phyloP scores from a whole-genome alignment of 2,888 invertebrate genomes.

The Teinopalpus imperialis region DNA sequence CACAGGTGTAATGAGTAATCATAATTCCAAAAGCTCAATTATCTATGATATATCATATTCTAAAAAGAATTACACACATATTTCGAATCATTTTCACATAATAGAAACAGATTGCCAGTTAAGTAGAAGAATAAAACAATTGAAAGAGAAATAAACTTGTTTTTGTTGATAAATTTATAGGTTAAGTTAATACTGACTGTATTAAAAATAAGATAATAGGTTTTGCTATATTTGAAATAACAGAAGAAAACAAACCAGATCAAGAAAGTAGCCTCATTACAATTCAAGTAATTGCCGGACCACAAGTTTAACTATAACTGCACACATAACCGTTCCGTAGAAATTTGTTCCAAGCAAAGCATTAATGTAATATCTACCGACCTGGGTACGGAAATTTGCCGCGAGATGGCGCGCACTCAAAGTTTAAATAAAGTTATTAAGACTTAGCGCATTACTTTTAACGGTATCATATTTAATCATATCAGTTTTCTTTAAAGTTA shows the following conservation, averaged over 20 bases:
- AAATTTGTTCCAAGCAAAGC: slow-evolving; percentile 55
- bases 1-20: too few relatives aligned
- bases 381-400: slow-evolving; percentile 62
- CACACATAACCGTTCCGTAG: slow-evolving; percentile 58
- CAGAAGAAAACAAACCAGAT: slow-evolving; percentile 43
- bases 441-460: slow-evolving; percentile 53
- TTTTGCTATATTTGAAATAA: background rate
- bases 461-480: slow-evolving; percentile 35
- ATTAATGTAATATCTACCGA: slow-evolving; percentile 61
- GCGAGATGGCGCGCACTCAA: slow-evolving; percentile 57
- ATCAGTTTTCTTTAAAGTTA: slow-evolving; percentile 28
- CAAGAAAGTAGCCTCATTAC: slow-evolving; percentile 46
- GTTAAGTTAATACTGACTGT: background rate
- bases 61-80: too few relatives aligned
- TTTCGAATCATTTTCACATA: too few relatives aligned
- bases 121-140: too few relatives aligned
- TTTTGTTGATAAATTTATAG: too few relatives aligned
- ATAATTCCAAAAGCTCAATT: too few relatives aligned
- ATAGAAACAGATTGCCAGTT: too few relatives aligned
- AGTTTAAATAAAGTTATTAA: slow-evolving; percentile 64
- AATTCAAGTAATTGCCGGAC: slow-evolving; percentile 61
- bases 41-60: too few relatives aligned
- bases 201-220: background rate
- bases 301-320: slow-evolving; percentile 57
- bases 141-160: too few relatives aligned